phyloP scores from a whole-genome alignment of 1,140 invertebrate genomes.

The Nixonia krombeini region DNA sequence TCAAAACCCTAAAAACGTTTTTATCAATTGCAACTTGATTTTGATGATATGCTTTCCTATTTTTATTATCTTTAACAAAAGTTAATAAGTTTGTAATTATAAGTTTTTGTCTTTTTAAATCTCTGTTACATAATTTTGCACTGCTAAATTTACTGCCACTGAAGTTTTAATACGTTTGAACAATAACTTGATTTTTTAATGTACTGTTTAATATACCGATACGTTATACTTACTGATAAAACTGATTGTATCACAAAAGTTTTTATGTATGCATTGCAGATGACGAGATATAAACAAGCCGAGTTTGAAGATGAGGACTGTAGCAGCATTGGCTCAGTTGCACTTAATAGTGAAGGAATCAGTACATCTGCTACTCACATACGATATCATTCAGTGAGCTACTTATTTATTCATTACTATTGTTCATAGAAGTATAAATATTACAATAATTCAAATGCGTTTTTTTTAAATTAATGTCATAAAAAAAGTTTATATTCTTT shows the following conservation, averaged over 20 bases:
- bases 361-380: slow-evolving; percentile 84
- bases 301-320: slow-evolving; percentile 87
- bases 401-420: background rate
- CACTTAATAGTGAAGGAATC: slow-evolving; percentile 76
- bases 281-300: slow-evolving; percentile 88
- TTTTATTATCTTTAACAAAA: too few species aligned
- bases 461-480: too few species aligned
- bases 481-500: too few species aligned
- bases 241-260: too few species aligned
- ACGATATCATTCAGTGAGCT: slow-evolving; percentile 81
- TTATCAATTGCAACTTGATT: too few species aligned
- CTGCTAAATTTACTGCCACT: background rate
- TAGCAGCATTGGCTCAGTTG: slow-evolving; percentile 86
- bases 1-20: too few species aligned
- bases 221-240: too few species aligned
- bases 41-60: too few species aligned
- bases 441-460: background rate
- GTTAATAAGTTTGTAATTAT: too few species aligned
- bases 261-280: slow-evolving; percentile 73
- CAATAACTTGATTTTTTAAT: too few species aligned
- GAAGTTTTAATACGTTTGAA: background rate
- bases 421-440: background rate
- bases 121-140: background rate
- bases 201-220: too few species aligned
- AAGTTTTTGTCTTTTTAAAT: too few species aligned